These are phyloP conservation scores for Chondrosia reniformis DNA, from an alignment of 37 sponge, comb jelly and placozoan genomes.

Conservation along the genomic window DNA sequence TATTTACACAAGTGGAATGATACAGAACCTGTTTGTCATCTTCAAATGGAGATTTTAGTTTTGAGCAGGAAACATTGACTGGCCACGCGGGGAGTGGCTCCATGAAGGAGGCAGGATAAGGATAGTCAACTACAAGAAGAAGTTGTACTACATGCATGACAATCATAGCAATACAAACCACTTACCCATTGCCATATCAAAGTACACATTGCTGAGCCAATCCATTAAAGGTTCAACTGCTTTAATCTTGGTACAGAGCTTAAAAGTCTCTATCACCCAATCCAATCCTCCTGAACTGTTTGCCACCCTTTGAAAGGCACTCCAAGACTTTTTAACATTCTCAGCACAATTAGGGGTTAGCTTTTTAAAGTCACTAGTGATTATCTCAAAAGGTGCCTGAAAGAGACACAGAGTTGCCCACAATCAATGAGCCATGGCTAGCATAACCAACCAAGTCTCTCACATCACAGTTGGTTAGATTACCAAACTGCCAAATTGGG, in stretches of 20 bases:
- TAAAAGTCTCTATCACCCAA: constrained; percentile 44
- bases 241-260: constrained; percentile 39
- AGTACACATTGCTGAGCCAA: constrained; percentile 52
- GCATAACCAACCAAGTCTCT: background rate
- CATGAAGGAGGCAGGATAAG: constrained; percentile 90
- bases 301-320: constrained; percentile 5
- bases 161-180: background rate
- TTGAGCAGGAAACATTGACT: constrained; percentile 39
- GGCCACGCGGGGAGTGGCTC: constrained; percentile 94
- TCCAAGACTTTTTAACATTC: constrained; percentile 49
- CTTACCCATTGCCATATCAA: constrained; percentile 69
- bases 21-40: background rate
- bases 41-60: background rate
- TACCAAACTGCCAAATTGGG: constrained; percentile 78
- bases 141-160: background rate
- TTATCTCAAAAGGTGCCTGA: constrained; percentile 30
- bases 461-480: constrained; percentile 55
- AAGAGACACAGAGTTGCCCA: background rate
- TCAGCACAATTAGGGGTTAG: constrained; percentile 29
- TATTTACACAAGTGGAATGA: background rate
- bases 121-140: constrained; percentile 81
- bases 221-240: constrained; percentile 14
- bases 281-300: constrained; percentile 22
- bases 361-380: constrained; percentile 37
- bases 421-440: background rate